These are phyloP conservation scores for Chloroclystis v-ata DNA, from an alignment of 2,888 invertebrate genomes.

Conservation along the genomic window DNA sequence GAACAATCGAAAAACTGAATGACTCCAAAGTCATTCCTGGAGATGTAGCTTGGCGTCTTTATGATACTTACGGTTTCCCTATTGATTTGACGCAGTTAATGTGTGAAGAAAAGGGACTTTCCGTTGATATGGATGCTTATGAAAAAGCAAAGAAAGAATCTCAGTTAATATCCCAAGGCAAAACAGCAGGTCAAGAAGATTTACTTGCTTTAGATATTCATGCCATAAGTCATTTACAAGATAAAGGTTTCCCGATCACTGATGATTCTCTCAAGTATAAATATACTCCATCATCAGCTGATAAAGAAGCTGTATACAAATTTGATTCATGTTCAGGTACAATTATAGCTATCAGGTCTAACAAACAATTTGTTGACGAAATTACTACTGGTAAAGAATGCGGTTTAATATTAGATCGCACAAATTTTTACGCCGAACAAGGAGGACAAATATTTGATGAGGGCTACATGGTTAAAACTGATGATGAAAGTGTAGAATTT, in stretches of 20 bases:
- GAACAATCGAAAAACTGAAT: conserved; percentile 91
- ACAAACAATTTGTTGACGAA: conserved; percentile 90
- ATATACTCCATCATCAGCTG: conserved; percentile 83
- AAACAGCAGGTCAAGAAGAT: conserved; percentile 87
- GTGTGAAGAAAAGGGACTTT: conserved; percentile 96
- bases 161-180: conserved; percentile 92
- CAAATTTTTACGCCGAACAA: conserved; percentile 98
- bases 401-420: conserved; percentile 93
- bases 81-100: conserved; percentile 98
- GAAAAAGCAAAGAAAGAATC: conserved; percentile 95
- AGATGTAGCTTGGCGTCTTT: conserved; percentile 98
- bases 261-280: conserved; percentile 95
- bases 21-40: conserved; percentile 88
- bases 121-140: conserved; percentile 92
- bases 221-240: conserved; percentile 93
- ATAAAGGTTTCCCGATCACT: conserved; percentile 85
- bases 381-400: conserved; percentile 92
- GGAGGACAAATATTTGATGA: conserved; percentile 99
- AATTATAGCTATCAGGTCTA: conserved; percentile 87
- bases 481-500: conserved; percentile 93
- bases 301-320: conserved; percentile 84
- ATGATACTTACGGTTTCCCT: conserved; percentile 99
- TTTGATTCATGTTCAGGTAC: conserved; percentile 85
- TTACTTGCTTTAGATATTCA: conserved; percentile 95
- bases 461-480: conserved; percentile 90